Evolutionary conservation across 1,140 invertebrate genomes (phyloP).

Genomic region (Gryllus bimaculatus): DNA sequence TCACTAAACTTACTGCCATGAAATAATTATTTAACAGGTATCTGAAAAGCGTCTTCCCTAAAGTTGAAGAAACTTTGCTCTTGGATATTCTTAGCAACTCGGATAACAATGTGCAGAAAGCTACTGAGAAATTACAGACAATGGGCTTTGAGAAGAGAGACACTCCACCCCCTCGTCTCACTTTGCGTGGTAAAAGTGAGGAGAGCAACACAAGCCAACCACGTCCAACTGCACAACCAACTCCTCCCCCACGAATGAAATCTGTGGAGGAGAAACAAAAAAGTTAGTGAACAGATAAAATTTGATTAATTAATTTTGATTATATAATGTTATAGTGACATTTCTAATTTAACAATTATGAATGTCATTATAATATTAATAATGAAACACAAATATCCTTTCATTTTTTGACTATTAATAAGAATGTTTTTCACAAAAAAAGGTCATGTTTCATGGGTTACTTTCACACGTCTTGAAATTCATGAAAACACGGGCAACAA

Average conservation of each 20-base stretch:
- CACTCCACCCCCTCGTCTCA: constrained; percentile 36
- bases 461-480: too few species aligned
- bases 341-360: too few species aligned
- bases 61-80: constrained; percentile 79
- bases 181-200: constrained; percentile 34
- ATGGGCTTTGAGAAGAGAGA: constrained; percentile 76
- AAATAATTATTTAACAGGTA: constrained; percentile 49
- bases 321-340: too few species aligned
- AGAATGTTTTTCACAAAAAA: too few species aligned
- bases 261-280: constrained; percentile 61
- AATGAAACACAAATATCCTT: too few species aligned
- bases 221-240: constrained; percentile 37
- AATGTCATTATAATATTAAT: too few species aligned
- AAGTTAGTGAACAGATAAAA: constrained; percentile 41
- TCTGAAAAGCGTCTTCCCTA: constrained; percentile 84
- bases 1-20: constrained; percentile 7
- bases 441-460: too few species aligned
- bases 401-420: too few species aligned
- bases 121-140: constrained; percentile 63
- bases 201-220: constrained; percentile 29
- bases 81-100: constrained; percentile 72
- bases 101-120: constrained; percentile 80
- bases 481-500: too few species aligned
- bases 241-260: constrained; percentile 52
- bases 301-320: not conserved